phyloP scores from a whole-genome alignment of 2,113 vertebrate genomes.

The Psephotus haematonotus region DNA sequence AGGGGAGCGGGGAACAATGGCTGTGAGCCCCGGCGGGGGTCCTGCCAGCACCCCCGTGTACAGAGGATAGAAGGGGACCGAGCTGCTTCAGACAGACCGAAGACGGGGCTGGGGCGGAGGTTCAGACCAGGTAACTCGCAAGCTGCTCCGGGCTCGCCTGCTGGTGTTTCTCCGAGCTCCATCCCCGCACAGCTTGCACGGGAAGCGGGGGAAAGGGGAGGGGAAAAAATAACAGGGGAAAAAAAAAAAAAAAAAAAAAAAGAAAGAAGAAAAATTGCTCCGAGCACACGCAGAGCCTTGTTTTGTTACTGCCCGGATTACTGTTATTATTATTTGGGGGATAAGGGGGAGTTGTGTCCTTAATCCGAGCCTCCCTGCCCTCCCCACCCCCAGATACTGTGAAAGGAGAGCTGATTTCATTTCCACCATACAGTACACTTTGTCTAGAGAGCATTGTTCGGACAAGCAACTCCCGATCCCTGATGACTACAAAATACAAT shows the following conservation, averaged over 20 bases:
- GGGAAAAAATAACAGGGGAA: neutral
- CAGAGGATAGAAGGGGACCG: neutral
- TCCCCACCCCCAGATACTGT: slow-evolving; percentile 20
- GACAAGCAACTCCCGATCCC: slow-evolving; percentile 55
- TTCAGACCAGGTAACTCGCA: slow-evolving; percentile 13
- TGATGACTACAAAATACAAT: slow-evolving; percentile 59
- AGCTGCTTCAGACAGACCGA: neutral
- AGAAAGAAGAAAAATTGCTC: neutral
- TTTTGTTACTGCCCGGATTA: slow-evolving; percentile 31
- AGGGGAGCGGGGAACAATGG: neutral
- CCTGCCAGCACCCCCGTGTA: neutral
- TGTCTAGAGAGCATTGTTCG: slow-evolving; percentile 68
- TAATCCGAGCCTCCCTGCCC: slow-evolving; percentile 38
- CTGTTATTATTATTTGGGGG: slow-evolving; percentile 43
- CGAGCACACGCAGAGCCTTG: neutral
- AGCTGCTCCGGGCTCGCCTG: neutral
- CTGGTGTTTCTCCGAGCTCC: neutral
- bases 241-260: neutral
- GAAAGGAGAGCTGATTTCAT: slow-evolving; percentile 45
- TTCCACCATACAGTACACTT: slow-evolving; percentile 56
- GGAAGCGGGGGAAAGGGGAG: neutral
- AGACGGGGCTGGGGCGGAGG: neutral
- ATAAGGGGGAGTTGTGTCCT: slow-evolving; percentile 32
- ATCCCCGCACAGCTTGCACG: neutral
- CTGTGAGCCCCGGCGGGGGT: neutral